Conservation (phyloP, 2,113 vertebrate species). For the Cathartes aura region DNA sequence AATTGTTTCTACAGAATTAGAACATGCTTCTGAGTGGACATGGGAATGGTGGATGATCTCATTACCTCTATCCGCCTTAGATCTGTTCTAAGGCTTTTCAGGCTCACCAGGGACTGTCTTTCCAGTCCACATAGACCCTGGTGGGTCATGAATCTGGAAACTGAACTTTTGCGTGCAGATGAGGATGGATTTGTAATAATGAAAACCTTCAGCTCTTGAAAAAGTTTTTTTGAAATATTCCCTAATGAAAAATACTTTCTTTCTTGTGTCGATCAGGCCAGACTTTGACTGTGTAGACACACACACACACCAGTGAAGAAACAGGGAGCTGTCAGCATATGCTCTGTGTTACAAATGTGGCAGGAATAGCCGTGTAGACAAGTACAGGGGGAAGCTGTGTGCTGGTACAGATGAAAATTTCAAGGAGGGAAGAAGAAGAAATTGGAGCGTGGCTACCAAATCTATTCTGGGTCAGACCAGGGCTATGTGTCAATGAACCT, state of each 20-base stretch:
- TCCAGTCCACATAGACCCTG: background rate
- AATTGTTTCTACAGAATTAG: background rate
- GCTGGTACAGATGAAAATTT: background rate
- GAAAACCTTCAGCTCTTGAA: background rate
- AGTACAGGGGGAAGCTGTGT: background rate
- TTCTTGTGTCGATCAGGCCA: background rate
- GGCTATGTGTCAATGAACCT: background rate
- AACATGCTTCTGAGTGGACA: background rate
- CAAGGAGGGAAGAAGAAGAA: background rate
- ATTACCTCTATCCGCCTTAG: background rate
- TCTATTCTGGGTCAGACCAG: background rate
- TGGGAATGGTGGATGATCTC: background rate
- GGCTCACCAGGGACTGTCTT: background rate
- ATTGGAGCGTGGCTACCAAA: background rate
- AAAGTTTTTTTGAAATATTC: background rate
- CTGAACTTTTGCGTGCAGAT: background rate
- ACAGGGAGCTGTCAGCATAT: background rate
- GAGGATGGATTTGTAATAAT: background rate
- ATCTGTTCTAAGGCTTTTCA: background rate
- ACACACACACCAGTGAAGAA: background rate
- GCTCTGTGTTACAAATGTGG: background rate
- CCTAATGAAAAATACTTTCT: background rate
- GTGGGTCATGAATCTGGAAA: background rate
- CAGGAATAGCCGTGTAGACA: background rate
- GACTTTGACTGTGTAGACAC: background rate